These are phyloP conservation scores for Telenomus remus DNA, from an alignment of 1,140 invertebrate genomes.

Conservation along the genomic window DNA sequence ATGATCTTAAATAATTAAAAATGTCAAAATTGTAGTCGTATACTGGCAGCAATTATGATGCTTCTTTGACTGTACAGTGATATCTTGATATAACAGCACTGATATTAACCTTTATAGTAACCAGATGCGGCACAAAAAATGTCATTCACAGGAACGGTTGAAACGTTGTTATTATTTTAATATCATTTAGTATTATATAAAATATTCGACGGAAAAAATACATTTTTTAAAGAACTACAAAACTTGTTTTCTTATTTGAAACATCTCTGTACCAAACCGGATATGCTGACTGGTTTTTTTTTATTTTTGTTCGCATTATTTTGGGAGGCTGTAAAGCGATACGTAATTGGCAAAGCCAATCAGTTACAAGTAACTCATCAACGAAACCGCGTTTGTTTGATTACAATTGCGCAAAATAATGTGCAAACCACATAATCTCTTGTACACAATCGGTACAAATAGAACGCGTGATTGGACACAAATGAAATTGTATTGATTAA, in stretches of 20 bases:
- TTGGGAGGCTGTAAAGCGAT: background rate
- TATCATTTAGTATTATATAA: constrained; percentile 38
- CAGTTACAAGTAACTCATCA: constrained; percentile 38
- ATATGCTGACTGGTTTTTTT: too few species aligned
- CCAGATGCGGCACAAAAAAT: constrained; percentile 47
- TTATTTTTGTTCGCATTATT: too few species aligned
- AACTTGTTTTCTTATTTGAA: too few species aligned
- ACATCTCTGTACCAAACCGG: too few species aligned
- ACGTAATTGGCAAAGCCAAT: constrained; percentile 30
- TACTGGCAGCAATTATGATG: background rate
- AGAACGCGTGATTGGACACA: constrained; percentile 50
- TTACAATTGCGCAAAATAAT: constrained; percentile 51
- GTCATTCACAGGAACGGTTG: constrained; percentile 22
- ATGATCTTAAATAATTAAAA: too few species aligned
- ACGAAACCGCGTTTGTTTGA: constrained; percentile 44
- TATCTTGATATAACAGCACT: constrained; percentile 3
- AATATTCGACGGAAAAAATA: constrained; percentile 32
- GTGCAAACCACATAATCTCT: constrained; percentile 47
- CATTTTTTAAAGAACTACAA: constrained; percentile 45
- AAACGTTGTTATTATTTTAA: constrained; percentile 29
- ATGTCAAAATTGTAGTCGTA: too few species aligned
- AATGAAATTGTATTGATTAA: constrained; percentile 53
- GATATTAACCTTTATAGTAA: constrained; percentile 44
- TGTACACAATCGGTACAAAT: constrained; percentile 46
- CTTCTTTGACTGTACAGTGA: background rate